Base-by-base conservation (phyloP, 2,113 vertebrate species). In the Plecotus auritus region DNA sequence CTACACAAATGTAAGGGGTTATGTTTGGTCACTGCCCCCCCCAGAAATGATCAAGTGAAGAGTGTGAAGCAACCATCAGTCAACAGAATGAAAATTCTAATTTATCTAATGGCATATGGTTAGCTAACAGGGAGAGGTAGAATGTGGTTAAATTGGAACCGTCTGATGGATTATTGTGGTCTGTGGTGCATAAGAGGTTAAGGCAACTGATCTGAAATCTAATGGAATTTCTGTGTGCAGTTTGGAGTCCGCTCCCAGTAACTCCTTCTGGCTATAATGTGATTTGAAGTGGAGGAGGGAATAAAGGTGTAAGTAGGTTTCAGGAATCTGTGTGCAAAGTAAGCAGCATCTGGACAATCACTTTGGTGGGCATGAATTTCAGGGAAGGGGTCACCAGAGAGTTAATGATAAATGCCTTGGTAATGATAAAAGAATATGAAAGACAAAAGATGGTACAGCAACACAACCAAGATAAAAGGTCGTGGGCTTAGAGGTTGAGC, bases 261-360 rank as follows among this genome's bases (percentile, higher is more conserved):
- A 85, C 83, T 95, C 83, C 74, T 91, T 0, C 0, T 81, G 45
- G 64, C 90, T 95, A 20, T 90, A 88, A 89, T 89, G 83, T 91
- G 80, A 94, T 96, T 86, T 95, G 66, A 96, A 91, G 87, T 87
- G 18, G 70, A 82, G 77, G 72, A 97, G 28, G 92, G n/a, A 47
- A 14, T 66, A 80, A 86, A 93, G 84, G 26, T 5, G 0, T 77
- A 61, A 77, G 72, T 47, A 69, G 61, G 35, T 87, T 91, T 92
- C 76, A 67, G 85, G 70, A 96, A 83, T 96, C 73, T 72, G 49
- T 81, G 56, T 80, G 56, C 37, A 87, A 83, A 94, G 66, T 77
- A 84, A 95, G 59, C 35, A 64, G 73, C 45, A 93, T 91, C 49
- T 94, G 84, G 32, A 20, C 18, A 72, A 9, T 69, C 56, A 85